Evolutionary conservation across 2,797 vertebrate genomes (phyloP), one percentile per base, ranked within the genome.

Genomic region (Labeo calbasu): DNA sequence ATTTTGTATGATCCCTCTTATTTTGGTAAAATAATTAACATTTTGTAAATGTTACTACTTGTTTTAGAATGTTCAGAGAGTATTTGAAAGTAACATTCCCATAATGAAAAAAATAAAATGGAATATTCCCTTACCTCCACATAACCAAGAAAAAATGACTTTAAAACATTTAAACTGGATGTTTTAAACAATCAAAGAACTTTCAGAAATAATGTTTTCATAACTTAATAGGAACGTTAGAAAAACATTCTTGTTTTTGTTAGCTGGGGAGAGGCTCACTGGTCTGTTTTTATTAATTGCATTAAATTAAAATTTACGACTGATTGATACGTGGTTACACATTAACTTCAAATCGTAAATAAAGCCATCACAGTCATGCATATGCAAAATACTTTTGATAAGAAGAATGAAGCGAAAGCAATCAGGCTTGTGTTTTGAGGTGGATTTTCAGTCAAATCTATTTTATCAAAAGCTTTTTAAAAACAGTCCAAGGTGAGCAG

Each of bases 401-500:
- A 57, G 71, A 84, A 79, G 66, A 65, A 50, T 88, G 70, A 53
- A 55, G 88, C 36, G 61, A 88, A 89, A 85, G 79, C 84, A 92
- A 93, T 92, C 90, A 94, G 92, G 93, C 76, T 83, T 84, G 84
- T 86, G 86, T 91, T 92, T 89, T 93, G 88, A 89, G 88, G 84
- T 91, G 92, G 91, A 93, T 94, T 94, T 93, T 77, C 68, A 84
- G 86, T 77, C 63, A 91, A 87, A 89, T 90, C 84, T 88, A 87
- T 93, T 94, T 93, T 91, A 93, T 93, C 87, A 93, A 86, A 93
- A 93, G 77, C 87, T 85, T 78, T 87, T 92, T 90, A 84, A 86
- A 89, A 86, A 89, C 87, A 86, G 87, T 86, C 84, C 85, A 88
- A 50, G 66, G 43, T n/a, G 68, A 40, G 65, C 0, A 32, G 21